Base-by-base conservation (phyloP, 2,888 invertebrate genomes). In the Mythimna albipuncta region DNA sequence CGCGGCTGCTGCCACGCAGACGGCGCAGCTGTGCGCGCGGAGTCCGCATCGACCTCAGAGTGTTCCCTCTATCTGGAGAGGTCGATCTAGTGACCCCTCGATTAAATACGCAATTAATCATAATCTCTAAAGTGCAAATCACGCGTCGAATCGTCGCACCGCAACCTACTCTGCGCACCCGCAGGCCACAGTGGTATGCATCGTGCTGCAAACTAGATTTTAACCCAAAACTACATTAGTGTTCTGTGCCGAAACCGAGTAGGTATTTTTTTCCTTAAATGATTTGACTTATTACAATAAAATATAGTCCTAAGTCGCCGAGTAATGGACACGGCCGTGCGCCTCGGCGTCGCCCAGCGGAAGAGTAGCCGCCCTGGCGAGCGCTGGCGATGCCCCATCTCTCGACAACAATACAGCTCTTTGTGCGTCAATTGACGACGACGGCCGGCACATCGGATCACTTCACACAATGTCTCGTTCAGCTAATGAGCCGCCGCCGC, bases 401-500 rank as follows among this genome's bases (percentile, higher is more conserved):
- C 62, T 66, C 52, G 61, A 69, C 82, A 70, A 83, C 84, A 87
- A 88, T 84, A 70, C 69, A 62, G 47, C 77, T 84, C 82, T 87
- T 91, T 91, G 91, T 91, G 79, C 79, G 76, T 78, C 91, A 90
- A 90, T 91, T 90, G 85, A 72, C 75, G 79, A 69, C 75, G 75
- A 75, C 79, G 79, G 73, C 57, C 74, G 74, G 62, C 73, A 66
- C 72, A 77, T 73, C 70, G 59, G 77, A 69, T 76, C 82, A 82
- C 64, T 66, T 75, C 75, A 54, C 72, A 80, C 77, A 79, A 85
- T 82, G 75, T 80, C 73, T 77, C 67, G 73, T 72, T 80, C 73
- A 69, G 61, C 74, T 57, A 64, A 67, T 66, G 70, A 66, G 10
- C 71, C 55, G 55, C 26, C 61, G 13, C 16, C 10, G 32, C n/a